Percentiles rank a stretch among this genome's conserved stretches.
These are phyloP conservation scores for Rhabditoides inermis DNA, from an alignment of 2,888 invertebrate genomes.

Conservation along the genomic window DNA sequence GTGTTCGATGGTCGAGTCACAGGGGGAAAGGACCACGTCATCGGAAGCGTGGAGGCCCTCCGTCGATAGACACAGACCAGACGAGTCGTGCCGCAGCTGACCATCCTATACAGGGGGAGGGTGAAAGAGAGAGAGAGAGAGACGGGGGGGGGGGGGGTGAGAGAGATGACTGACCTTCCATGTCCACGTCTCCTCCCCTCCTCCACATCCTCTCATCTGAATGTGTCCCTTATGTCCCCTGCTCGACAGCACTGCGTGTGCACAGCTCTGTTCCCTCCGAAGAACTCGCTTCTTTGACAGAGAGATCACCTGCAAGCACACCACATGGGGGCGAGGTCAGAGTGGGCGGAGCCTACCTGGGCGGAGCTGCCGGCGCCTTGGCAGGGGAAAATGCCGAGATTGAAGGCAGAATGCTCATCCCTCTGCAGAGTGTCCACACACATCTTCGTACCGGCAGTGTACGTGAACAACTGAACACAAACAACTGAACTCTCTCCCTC, in stretches of 20 bases:
- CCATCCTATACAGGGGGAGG: slow-evolving; percentile 18
- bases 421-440: slow-evolving; percentile 45
- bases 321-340: neutral
- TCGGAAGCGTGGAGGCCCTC: slow-evolving; percentile 51
- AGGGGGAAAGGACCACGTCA: slow-evolving; percentile 42
- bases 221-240: slow-evolving; percentile 10
- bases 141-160: neutral
- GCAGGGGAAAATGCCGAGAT: slow-evolving; percentile 42
- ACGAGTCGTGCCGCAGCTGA: slow-evolving; percentile 49
- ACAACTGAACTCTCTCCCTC: neutral
- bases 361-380: slow-evolving; percentile 46
- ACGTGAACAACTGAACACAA: slow-evolving; percentile 21
- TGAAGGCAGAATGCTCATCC: slow-evolving; percentile 30
- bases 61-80: slow-evolving; percentile 54
- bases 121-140: too few species aligned
- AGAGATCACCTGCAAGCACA: slow-evolving; percentile 46
- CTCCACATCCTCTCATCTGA: slow-evolving; percentile 47
- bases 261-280: slow-evolving; percentile 48
- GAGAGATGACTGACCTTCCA: slow-evolving; percentile 48
- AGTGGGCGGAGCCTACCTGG: slow-evolving; percentile 28
- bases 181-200: slow-evolving; percentile 44
- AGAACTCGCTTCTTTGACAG: slow-evolving; percentile 38
- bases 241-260: slow-evolving; percentile 18
- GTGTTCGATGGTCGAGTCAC: slow-evolving; percentile 19
- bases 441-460: slow-evolving; percentile 18